A percentile compares a stretch with the other conserved stretches of the same genome.
Conservation (phyloP, 2,888 invertebrate genomes). For the Cryptocephalus moraei region DNA sequence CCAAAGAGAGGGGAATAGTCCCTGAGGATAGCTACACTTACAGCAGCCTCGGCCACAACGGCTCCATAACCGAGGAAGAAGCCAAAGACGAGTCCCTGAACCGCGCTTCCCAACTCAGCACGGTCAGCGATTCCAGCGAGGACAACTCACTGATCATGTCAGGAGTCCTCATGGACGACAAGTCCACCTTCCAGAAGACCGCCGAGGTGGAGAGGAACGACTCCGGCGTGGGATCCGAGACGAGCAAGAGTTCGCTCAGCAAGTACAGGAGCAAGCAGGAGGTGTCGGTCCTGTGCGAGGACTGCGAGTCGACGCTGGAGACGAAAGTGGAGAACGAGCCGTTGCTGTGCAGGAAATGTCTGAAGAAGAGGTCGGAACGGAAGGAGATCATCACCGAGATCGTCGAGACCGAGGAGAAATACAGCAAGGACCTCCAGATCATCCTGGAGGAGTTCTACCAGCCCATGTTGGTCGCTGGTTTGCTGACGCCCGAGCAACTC, state of each 20-base stretch:
- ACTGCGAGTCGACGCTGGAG: constrained; percentile 67
- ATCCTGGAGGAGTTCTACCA: constrained; percentile 88
- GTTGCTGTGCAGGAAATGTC: constrained; percentile 77
- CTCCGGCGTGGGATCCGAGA: constrained; percentile 87
- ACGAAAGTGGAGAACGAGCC: constrained; percentile 72
- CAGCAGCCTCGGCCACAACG: constrained; percentile 42
- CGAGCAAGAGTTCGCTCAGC: constrained; percentile 76
- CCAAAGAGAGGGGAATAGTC: constrained; percentile 65
- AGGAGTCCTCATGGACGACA: constrained; percentile 47
- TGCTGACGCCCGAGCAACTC: constrained; percentile 83
- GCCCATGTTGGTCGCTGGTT: constrained; percentile 86
- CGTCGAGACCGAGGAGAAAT: constrained; percentile 92
- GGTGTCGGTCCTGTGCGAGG: constrained; percentile 53
- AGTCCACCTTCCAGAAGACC: constrained; percentile 46
- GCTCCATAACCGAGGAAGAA: constrained; percentile 27
- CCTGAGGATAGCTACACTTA: constrained; percentile 62
- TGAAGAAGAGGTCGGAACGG: constrained; percentile 77
- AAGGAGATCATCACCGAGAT: constrained; percentile 93
- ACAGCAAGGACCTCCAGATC: constrained; percentile 85
- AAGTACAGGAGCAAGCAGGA: constrained; percentile 57
- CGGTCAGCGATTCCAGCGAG: constrained; percentile 78
- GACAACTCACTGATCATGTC: constrained; percentile 62
- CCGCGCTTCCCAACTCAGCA: constrained; percentile 66
- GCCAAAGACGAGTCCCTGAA: constrained; percentile 54
- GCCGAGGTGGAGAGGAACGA: constrained; percentile 84